phyloP scores from a whole-genome alignment of 2,113 vertebrate genomes.

The Stictonetta naevosa region DNA sequence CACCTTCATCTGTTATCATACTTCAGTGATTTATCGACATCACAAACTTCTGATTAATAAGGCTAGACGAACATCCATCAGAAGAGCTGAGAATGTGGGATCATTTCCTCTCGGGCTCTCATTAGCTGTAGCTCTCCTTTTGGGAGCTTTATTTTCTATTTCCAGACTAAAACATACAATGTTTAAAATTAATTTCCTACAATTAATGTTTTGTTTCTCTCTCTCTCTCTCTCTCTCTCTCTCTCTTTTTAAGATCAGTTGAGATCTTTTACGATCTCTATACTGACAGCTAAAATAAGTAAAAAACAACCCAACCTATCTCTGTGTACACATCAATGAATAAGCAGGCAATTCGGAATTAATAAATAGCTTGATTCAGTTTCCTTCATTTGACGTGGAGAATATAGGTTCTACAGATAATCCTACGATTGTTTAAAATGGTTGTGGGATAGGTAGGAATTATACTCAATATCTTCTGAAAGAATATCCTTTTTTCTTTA shows the following conservation, averaged over 20 bases:
- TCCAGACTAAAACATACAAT: not conserved
- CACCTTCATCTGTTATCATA: conserved; percentile 51
- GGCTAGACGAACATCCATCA: conserved; percentile 48
- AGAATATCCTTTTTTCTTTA: not conserved
- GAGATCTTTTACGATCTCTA: not conserved
- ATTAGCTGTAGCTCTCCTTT: conserved; percentile 26
- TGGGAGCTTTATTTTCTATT: conserved; percentile 30
- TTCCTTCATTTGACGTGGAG: not conserved
- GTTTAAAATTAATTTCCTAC: conserved; percentile 25
- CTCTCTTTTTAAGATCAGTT: not conserved
- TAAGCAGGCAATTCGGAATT: not conserved
- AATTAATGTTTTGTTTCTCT: conserved; percentile 24
- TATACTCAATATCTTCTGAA: not conserved
- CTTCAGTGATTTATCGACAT: not conserved
- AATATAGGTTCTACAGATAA: not conserved
- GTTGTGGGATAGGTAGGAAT: not conserved
- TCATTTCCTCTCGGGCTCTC: conserved; percentile 44
- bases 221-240: not conserved
- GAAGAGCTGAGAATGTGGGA: conserved; percentile 24
- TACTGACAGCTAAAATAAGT: not conserved
- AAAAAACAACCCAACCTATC: not conserved
- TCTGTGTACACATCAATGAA: not conserved
- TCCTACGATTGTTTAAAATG: not conserved
- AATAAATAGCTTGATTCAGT: not conserved
- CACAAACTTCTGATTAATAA: conserved; percentile 34